phyloP scores from a whole-genome alignment of 2,888 invertebrate genomes.

The Nebria salina region DNA sequence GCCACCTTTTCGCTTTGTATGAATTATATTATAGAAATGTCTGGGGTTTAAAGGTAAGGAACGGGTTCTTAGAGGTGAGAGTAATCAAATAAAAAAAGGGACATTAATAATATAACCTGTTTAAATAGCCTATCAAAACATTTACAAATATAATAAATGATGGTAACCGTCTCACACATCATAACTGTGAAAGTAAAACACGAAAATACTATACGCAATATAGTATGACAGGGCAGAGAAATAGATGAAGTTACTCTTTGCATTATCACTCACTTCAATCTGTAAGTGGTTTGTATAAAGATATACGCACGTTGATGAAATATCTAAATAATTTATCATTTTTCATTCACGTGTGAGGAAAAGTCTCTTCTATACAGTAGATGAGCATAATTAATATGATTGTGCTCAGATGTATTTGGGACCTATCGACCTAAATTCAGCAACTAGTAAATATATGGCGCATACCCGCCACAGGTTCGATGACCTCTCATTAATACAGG shows the following conservation, averaged over 20 bases:
- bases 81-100: neutral
- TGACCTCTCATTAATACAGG: neutral
- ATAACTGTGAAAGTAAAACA: neutral
- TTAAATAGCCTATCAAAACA: conserved; percentile 31
- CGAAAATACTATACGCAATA: neutral
- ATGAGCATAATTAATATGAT: neutral
- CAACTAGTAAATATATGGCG: too few relatives aligned
- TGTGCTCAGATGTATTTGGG: neutral
- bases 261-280: neutral
- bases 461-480: neutral
- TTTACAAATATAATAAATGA: conserved; percentile 40
- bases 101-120: conserved; percentile 27
- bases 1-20: neutral
- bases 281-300: conserved; percentile 16
- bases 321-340: conserved; percentile 23
- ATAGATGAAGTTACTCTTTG: neutral
- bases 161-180: neutral
- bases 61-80: neutral
- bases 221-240: neutral
- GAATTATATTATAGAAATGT: neutral
- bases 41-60: neutral
- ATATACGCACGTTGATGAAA: conserved; percentile 11
- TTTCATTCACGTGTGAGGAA: neutral
- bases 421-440: neutral
- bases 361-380: neutral